phyloP scores from a whole-genome alignment of 2,888 invertebrate species.

The Spodoptera picta region DNA sequence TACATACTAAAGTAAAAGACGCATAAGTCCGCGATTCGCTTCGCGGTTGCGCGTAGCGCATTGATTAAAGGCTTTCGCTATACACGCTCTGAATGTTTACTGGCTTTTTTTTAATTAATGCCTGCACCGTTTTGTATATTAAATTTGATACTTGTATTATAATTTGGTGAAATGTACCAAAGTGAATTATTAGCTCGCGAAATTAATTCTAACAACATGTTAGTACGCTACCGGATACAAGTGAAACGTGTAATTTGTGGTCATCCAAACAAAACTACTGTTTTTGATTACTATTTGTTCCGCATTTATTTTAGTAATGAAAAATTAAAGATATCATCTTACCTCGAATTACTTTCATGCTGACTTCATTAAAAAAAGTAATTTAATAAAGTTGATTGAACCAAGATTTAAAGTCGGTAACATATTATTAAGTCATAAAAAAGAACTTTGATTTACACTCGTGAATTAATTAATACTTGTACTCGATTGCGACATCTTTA shows the following conservation, averaged over 20 bases:
- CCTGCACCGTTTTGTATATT: constrained; percentile 62
- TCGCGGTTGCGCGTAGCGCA: constrained; percentile 65
- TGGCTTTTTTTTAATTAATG: constrained; percentile 65
- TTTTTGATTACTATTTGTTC: constrained; percentile 53
- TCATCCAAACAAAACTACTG: constrained; percentile 57
- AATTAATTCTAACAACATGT: constrained; percentile 51
- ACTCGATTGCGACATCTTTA: constrained; percentile 52
- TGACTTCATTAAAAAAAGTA: constrained; percentile 57
- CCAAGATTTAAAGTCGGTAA: constrained; percentile 45
- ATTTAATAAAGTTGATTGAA: constrained; percentile 59
- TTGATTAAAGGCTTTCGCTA: constrained; percentile 72
- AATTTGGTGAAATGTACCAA: constrained; percentile 62
- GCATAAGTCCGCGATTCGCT: constrained; percentile 66
- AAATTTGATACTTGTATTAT: constrained; percentile 64
- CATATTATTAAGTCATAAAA: constrained; percentile 57
- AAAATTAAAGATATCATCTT: constrained; percentile 53
- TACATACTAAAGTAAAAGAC: constrained; percentile 68
- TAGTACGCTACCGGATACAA: constrained; percentile 35
- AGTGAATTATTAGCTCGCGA: constrained; percentile 49
- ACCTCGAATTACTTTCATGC: constrained; percentile 49
- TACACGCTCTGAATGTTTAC: constrained; percentile 70
- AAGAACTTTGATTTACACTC: constrained; percentile 54
- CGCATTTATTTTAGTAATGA: constrained; percentile 52
- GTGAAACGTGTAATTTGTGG: constrained; percentile 54
- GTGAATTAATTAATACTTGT: constrained; percentile 51